phyloP scores from a whole-genome alignment of 1,140 invertebrate genomes.

The Drosophila nasuta region DNA sequence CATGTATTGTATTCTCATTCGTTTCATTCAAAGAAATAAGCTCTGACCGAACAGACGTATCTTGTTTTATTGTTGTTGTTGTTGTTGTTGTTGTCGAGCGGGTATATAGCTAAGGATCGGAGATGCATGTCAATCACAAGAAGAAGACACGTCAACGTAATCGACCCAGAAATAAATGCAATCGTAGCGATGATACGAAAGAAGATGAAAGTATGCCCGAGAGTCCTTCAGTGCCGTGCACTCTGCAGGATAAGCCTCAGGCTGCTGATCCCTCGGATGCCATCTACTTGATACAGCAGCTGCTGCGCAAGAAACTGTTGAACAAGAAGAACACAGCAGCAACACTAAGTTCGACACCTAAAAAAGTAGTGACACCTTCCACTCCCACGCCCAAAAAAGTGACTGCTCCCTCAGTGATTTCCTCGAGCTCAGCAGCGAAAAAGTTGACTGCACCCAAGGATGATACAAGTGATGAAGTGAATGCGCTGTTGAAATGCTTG shows the following conservation, averaged over 20 bases:
- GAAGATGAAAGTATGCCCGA: background rate
- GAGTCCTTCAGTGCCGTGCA: background rate
- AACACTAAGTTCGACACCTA: background rate
- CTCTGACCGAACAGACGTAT: constrained; percentile 24
- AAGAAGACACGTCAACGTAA: constrained; percentile 75
- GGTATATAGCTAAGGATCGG: constrained; percentile 4
- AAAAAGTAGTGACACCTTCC: background rate
- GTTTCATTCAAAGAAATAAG: constrained; percentile 60
- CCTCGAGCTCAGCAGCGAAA: background rate
- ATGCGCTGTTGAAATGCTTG: constrained; percentile 54
- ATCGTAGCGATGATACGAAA: constrained; percentile 32
- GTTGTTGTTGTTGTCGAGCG: background rate
- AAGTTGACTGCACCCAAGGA: background rate
- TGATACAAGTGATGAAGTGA: constrained; percentile 37
- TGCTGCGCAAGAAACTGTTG: constrained; percentile 66
- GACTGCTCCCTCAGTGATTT: background rate
- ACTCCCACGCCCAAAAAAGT: background rate
- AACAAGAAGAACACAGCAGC: constrained; percentile 36
- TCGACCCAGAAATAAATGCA: constrained; percentile 75
- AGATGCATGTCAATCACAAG: constrained; percentile 48
- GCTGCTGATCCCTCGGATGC: background rate
- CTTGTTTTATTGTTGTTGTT: background rate
- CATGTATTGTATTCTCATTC: constrained; percentile 41
- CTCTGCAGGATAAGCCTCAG: background rate
- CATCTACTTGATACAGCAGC: constrained; percentile 55